These are phyloP conservation scores for Axinella damicornis DNA, from an alignment of 37 sponge, comb jelly and placozoan genomes.

Conservation along the genomic window DNA sequence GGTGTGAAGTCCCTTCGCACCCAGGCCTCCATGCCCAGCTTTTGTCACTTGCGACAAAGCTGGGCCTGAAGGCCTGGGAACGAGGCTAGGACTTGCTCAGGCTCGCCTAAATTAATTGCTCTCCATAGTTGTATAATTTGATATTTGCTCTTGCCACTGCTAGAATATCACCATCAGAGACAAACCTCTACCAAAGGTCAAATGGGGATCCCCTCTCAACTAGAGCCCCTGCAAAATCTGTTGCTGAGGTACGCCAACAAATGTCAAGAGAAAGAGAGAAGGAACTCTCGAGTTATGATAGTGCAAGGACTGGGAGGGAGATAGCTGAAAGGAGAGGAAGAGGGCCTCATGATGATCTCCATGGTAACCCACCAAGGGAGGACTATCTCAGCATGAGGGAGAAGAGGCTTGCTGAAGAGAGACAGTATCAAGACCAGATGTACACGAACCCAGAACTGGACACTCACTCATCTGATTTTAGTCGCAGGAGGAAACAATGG, in stretches of 20 bases:
- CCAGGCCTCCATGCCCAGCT: no score
- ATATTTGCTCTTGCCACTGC: no score
- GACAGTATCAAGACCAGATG: conserved; percentile 15
- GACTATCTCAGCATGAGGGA: conserved; percentile 23
- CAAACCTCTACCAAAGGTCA: no score
- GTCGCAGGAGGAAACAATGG: conserved; percentile 15
- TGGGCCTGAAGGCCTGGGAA: no score
- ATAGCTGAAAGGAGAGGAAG: neutral
- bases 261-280: conserved; percentile 47
- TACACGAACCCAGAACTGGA: neutral
- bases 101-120: no score
- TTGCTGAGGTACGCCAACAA: conserved; percentile 51
- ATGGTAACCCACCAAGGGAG: neutral
- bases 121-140: no score
- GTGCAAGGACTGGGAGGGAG: neutral
- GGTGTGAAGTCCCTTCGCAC: no score
- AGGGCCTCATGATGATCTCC: neutral
- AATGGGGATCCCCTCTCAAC: no score
- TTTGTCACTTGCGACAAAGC: no score
- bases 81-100: no score
- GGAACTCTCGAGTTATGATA: conserved; percentile 9
- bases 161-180: no score
- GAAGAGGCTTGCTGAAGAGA: conserved; percentile 36
- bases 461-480: no score
- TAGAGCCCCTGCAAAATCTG: neutral